Conservation (phyloP, 2,113 vertebrate genomes). For the Microcebus jonahi region DNA sequence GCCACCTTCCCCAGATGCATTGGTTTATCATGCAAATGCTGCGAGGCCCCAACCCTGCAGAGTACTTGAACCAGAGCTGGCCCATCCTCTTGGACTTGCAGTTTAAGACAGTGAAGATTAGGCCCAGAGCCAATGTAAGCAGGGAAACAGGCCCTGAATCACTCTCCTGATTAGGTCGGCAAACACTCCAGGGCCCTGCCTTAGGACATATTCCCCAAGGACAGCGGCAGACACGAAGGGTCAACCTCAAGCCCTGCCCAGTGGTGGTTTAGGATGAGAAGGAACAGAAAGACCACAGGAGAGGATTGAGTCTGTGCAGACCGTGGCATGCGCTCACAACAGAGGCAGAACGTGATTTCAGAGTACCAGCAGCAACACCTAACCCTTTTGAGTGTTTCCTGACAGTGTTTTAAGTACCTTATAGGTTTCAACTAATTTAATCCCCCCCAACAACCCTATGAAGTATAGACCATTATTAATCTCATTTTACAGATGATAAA, state of each 20-base stretch:
- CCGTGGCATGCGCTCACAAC: not conserved
- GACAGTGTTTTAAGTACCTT: not conserved
- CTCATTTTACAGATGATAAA: slow-evolving; percentile 8
- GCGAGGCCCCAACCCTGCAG: not conserved
- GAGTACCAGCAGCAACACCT: not conserved
- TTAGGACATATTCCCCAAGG: not conserved
- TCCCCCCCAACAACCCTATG: not conserved
- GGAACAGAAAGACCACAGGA: not conserved
- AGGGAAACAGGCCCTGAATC: slow-evolving; percentile 35
- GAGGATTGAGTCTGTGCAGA: not conserved
- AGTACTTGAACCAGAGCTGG: slow-evolving; percentile 52
- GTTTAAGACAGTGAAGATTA: slow-evolving; percentile 61
- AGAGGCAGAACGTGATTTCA: not conserved
- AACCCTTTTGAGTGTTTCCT: not conserved
- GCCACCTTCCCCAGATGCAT: not conserved
- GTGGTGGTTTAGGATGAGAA: not conserved
- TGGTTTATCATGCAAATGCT: not conserved
- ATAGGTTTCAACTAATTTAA: not conserved
- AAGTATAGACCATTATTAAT: not conserved
- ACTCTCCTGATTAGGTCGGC: slow-evolving; percentile 70
- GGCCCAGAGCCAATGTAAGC: slow-evolving; percentile 61
- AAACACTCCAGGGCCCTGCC: slow-evolving; percentile 33
- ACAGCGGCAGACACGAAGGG: not conserved
- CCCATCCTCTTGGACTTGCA: slow-evolving; percentile 43
- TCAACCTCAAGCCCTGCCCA: not conserved